Evolutionary conservation across 2,113 vertebrate genomes (phyloP).

Genomic region (Seriola rivoliana): DNA sequence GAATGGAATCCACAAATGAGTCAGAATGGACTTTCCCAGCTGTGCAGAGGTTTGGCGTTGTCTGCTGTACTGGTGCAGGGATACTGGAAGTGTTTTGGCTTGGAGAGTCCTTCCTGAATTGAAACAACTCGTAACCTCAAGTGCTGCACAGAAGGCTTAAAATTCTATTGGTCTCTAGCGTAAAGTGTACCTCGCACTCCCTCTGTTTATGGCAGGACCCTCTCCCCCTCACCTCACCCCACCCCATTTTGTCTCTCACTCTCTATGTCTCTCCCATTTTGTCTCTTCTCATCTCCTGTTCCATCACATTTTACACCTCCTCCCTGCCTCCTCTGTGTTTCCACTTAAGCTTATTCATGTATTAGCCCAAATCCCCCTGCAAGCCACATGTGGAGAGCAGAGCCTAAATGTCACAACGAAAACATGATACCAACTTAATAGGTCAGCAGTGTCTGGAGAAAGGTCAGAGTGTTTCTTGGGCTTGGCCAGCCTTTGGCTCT

Average conservation of each 20-base stretch:
- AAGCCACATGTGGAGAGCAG: slow-evolving; percentile 42
- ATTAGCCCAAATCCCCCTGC: slow-evolving; percentile 33
- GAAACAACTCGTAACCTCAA: slow-evolving; percentile 64
- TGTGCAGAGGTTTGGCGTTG: slow-evolving; percentile 74
- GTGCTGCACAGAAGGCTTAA: slow-evolving; percentile 60
- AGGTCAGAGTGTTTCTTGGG: slow-evolving; percentile 47
- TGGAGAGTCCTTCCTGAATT: slow-evolving; percentile 62
- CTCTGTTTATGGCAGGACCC: slow-evolving; percentile 44
- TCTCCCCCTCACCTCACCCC: slow-evolving; percentile 45
- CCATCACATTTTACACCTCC: slow-evolving; percentile 67
- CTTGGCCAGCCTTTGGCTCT: slow-evolving; percentile 22
- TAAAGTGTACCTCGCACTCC: slow-evolving; percentile 37
- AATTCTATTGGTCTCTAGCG: slow-evolving; percentile 49
- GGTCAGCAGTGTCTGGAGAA: slow-evolving; percentile 49
- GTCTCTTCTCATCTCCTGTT: slow-evolving; percentile 60
- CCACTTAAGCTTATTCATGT: slow-evolving; percentile 55
- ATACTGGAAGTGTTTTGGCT: slow-evolving; percentile 72
- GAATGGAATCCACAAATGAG: slow-evolving; percentile 75
- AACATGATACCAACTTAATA: slow-evolving; percentile 65
- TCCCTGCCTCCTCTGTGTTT: slow-evolving; percentile 60
- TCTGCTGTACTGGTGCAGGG: slow-evolving; percentile 63
- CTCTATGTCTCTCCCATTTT: slow-evolving; percentile 50
- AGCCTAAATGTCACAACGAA: slow-evolving; percentile 60
- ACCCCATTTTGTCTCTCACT: slow-evolving; percentile 49
- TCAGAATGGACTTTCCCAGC: slow-evolving; percentile 81